A percentile compares a stretch with the other conserved stretches of the same genome.
These are phyloP conservation scores for Watsonalla binaria DNA, from an alignment of 2,888 invertebrate species.

Conservation along the genomic window DNA sequence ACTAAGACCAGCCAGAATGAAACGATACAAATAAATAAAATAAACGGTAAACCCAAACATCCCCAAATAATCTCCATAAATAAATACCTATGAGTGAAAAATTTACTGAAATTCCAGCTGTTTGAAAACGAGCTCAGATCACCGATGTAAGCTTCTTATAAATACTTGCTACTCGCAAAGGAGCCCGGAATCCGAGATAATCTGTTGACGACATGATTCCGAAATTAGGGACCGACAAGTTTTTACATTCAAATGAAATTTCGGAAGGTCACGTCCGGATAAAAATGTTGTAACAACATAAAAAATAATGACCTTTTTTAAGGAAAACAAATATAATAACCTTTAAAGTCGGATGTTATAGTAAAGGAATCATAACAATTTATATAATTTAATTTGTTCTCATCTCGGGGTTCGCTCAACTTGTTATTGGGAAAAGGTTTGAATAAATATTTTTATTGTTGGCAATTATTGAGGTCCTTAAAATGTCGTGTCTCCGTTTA, in stretches of 20 bases:
- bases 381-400: not conserved
- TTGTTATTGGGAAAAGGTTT: no score
- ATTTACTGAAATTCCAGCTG: slow-evolving; percentile 5
- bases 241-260: slow-evolving; percentile 55
- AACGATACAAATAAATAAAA: no score
- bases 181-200: slow-evolving; percentile 64
- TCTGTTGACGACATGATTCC: slow-evolving; percentile 60
- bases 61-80: no score
- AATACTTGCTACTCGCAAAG: slow-evolving; percentile 44
- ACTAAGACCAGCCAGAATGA: no score
- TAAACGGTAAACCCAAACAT: no score
- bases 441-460: no score
- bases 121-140: slow-evolving; percentile 25
- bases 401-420: not conserved
- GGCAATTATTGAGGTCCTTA: no score
- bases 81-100: slow-evolving; percentile 1
- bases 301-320: slow-evolving; percentile 1
- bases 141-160: slow-evolving; percentile 53
- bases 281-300: not conserved
- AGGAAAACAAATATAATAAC: slow-evolving; percentile 1
- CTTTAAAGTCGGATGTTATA: not conserved
- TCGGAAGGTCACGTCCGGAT: slow-evolving; percentile 14
- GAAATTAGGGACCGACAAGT: slow-evolving; percentile 52
- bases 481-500: no score
- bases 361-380: not conserved